Base-by-base conservation (phyloP, 2,888 invertebrate genomes). In the Drosophila prostipennis region DNA sequence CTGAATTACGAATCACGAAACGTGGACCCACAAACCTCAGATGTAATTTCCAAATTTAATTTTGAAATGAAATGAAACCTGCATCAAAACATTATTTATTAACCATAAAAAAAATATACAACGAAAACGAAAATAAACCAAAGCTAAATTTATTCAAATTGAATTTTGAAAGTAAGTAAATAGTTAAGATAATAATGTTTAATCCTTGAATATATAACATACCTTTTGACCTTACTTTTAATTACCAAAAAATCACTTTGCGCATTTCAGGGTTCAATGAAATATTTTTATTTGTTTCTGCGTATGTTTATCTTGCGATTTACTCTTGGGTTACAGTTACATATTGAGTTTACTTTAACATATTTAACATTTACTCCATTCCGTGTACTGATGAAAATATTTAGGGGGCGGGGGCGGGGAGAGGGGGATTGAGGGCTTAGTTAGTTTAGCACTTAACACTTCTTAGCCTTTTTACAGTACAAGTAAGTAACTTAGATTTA, bases 361-460 rank as follows among this genome's bases (percentile, higher is more conserved):
- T 76, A 46, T 78, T 78, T 63, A 87, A 81, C 87, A 87, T 87
- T 81, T 84, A 79, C 81, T 52, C 78, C 70, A 73, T 65, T 60
- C 26, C 3, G 39, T 46, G 70, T 46, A 79, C 56, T 56, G 60
- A 71, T 58, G 72, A 67, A 65, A 57, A 63, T 36, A 76, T 73
- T 49, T 29, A 16, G 26, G 49, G 53, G 77, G 46, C 19, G 16
- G 32, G 49, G 53, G 40, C 37, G 34, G 29, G 36, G 16, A 46
- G 43, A 11, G 14, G 16, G 42, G 19, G 19, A 2, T 19, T 19
- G 19, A 19, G 19, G 19, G 19, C 19, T 69, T 49, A 37, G 48
- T 49, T 43, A 49, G 42, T 59, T 57, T 49, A 59, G 71, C 59
- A 71, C 59, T 68, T 57, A 49, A 58, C 67, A 71, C 32, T 7